A percentile compares a stretch with the other conserved stretches of the same genome.
These are phyloP conservation scores for Drosophila bocki DNA, from an alignment of 1,140 invertebrate genomes.

Conservation along the genomic window DNA sequence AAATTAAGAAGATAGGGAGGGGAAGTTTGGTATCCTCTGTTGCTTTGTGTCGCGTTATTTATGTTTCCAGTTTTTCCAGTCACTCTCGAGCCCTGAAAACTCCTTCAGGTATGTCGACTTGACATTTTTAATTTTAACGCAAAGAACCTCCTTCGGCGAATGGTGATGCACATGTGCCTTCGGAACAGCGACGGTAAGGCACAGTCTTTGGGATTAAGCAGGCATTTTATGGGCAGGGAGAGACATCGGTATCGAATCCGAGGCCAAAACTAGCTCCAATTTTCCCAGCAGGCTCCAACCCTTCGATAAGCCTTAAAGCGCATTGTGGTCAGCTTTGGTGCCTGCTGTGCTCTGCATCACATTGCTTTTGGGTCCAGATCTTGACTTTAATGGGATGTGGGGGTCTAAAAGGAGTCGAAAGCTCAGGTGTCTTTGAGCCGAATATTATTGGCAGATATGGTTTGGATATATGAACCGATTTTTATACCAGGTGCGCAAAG, in stretches of 20 bases:
- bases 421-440: neutral
- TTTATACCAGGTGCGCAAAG: neutral
- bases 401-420: neutral
- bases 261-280: constrained; percentile 1
- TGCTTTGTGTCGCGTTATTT: constrained; percentile 8
- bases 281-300: constrained; percentile 4
- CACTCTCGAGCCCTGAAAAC: neutral
- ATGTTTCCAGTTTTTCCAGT: constrained; percentile 1
- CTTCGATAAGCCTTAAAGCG: constrained; percentile 19
- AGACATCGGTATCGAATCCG: constrained; percentile 9
- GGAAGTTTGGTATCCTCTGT: neutral
- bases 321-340: constrained; percentile 9
- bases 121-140: constrained; percentile 16
- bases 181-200: no score
- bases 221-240: constrained; percentile 3
- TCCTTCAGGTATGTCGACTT: constrained; percentile 6
- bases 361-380: neutral
- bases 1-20: neutral
- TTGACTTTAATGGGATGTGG: constrained; percentile 7
- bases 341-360: neutral
- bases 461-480: neutral
- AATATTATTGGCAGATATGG: neutral
- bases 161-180: no score
- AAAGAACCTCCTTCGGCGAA: neutral
- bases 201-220: constrained; percentile 6